phyloP scores from a whole-genome alignment of 2,888 invertebrate species.

The Drosophila vallismaia region DNA sequence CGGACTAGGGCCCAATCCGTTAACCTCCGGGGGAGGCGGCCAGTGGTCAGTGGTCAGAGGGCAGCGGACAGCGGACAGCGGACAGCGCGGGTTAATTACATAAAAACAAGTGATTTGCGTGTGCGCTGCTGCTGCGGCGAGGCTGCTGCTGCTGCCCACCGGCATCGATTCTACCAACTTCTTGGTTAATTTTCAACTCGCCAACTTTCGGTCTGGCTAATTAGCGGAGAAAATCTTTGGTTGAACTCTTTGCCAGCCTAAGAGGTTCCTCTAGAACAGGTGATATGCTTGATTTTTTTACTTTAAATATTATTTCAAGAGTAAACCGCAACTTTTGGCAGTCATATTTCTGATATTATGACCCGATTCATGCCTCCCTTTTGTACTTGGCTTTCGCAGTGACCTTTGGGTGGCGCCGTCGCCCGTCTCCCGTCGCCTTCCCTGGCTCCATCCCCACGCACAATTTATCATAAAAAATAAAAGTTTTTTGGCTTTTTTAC shows the following conservation, averaged over 20 bases:
- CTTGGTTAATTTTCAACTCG: conserved; percentile 74
- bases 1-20: conserved; percentile 54
- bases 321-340: conserved; percentile 5
- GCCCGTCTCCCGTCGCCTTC: conserved; percentile 22
- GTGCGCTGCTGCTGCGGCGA: conserved; percentile 50
- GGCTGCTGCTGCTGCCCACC: conserved; percentile 28
- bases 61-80: conserved; percentile 13
- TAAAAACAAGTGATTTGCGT: conserved; percentile 75
- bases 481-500: conserved; percentile 62
- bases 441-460: conserved; percentile 24
- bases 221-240: conserved; percentile 57
- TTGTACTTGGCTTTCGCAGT: conserved; percentile 24
- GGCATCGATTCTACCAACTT: conserved; percentile 23
- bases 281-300: conserved; percentile 7
- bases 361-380: conserved; percentile 17
- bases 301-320: background rate
- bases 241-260: no score
- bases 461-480: conserved; percentile 74
- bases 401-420: conserved; percentile 68
- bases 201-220: conserved; percentile 64
- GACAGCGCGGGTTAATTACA: conserved; percentile 62
- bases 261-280: no score
- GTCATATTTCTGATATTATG: conserved; percentile 20
- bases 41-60: background rate
- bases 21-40: conserved; percentile 42